These are phyloP conservation scores for Channallabes apus DNA, from an alignment of 2,797 vertebrate species.

Conservation along the genomic window DNA sequence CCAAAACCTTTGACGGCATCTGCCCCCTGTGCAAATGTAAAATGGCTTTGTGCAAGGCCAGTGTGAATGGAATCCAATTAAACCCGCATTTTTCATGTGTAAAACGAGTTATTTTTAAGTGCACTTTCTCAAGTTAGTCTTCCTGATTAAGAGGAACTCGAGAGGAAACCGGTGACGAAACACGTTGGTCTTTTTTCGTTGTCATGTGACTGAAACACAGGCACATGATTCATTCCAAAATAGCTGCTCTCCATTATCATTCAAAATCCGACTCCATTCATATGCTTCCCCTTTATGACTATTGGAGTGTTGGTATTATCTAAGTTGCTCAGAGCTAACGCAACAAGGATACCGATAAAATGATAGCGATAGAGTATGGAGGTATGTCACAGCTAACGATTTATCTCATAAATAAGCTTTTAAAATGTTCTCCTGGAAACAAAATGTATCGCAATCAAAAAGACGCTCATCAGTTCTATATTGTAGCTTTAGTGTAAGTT, in stretches of 20 bases:
- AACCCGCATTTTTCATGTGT: constrained; percentile 54
- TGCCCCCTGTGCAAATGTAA: background rate
- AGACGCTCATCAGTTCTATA: background rate
- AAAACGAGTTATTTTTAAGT: constrained; percentile 71
- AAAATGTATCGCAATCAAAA: background rate
- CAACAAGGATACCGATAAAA: background rate
- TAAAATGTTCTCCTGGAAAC: background rate
- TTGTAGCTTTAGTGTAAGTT: background rate
- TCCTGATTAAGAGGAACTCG: constrained; percentile 75
- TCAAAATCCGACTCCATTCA: constrained; percentile 57
- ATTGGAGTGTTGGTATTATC: background rate
- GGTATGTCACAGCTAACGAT: background rate
- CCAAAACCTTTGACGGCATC: constrained; percentile 1
- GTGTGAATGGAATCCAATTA: constrained; percentile 29
- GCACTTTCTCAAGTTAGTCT: constrained; percentile 70
- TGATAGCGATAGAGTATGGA: background rate
- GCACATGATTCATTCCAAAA: constrained; percentile 58
- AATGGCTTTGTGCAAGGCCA: background rate
- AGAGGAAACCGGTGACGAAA: constrained; percentile 71
- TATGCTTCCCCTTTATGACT: background rate
- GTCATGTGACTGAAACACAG: constrained; percentile 63
- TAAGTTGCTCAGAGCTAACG: background rate
- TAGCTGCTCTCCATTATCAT: constrained; percentile 52
- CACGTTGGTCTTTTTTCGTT: constrained; percentile 46
- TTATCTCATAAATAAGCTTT: background rate